Conservation (phyloP, 2,888 invertebrate genomes). For the Oxytorus armatus region DNA sequence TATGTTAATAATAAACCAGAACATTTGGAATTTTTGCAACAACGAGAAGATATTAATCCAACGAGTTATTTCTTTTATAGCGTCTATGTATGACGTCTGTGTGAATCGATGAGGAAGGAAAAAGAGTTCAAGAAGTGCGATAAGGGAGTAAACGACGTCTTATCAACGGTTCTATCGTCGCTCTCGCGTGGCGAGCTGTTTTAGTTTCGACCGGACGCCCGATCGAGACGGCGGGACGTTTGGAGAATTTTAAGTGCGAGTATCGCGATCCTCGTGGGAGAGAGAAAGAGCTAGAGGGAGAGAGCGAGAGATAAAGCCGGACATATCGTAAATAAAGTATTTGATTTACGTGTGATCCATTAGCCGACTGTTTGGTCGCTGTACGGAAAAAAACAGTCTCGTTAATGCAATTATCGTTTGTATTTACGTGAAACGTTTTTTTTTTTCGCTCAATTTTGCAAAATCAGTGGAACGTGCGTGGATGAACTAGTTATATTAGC, state of each 20-base stretch:
- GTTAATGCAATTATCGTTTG: neutral
- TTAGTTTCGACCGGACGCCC: conserved; percentile 21
- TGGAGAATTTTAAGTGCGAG: conserved; percentile 12
- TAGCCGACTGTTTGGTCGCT: no score
- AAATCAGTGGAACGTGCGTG: neutral
- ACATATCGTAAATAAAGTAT: no score
- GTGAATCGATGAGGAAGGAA: neutral
- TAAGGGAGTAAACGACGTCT: conserved; percentile 2
- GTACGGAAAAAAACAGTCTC: neutral
- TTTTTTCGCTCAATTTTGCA: neutral
- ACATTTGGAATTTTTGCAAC: neutral
- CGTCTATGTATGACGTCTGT: neutral
- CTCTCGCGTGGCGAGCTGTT: neutral
- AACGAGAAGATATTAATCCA: neutral
- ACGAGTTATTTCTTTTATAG: neutral
- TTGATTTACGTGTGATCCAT: no score
- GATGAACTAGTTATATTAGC: neutral
- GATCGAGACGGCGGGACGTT: conserved; percentile 24
- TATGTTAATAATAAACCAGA: neutral
- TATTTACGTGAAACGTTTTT: no score
- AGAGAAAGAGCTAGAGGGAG: neutral
- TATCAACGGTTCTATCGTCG: conserved; percentile 12
- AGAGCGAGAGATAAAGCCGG: neutral
- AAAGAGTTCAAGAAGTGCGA: neutral
- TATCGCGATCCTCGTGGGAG: neutral